These are phyloP conservation scores for Darevskia mixta DNA, from an alignment of 2,797 vertebrate species.

Conservation along the genomic window DNA sequence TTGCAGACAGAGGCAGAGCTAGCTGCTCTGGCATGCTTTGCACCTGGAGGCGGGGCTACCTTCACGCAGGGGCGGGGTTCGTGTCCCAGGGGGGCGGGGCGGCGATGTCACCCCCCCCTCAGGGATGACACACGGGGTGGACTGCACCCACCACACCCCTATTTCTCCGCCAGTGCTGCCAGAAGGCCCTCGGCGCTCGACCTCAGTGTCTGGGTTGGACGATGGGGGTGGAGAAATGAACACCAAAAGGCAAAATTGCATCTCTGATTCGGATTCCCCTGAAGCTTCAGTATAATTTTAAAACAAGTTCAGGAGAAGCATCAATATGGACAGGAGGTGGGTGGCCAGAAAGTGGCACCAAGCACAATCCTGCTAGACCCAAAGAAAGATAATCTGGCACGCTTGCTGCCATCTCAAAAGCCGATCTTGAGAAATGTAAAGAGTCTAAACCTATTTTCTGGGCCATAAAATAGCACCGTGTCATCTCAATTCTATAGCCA, in stretches of 20 bases:
- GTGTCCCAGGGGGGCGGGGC: too few species aligned
- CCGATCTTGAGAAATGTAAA: slow-evolving; percentile 1
- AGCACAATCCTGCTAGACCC: not conserved
- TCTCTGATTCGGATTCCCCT: not conserved
- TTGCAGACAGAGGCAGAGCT: too few species aligned
- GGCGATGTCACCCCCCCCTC: too few species aligned
- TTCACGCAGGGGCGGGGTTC: too few species aligned
- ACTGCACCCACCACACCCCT: too few species aligned
- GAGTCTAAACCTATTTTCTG: not conserved
- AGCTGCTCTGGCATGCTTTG: too few species aligned
- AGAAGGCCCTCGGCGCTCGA: too few species aligned
- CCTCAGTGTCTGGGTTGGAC: too few species aligned
- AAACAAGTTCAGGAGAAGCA: not conserved
- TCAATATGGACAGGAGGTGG: not conserved
- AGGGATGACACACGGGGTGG: too few species aligned
- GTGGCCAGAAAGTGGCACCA: not conserved
- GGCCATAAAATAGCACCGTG: not conserved
- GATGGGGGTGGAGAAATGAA: not conserved
- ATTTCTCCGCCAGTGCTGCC: too few species aligned
- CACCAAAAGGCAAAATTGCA: not conserved
- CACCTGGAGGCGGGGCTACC: too few species aligned
- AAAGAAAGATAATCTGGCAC: not conserved
- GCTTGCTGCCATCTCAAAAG: not conserved
- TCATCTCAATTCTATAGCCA: slow-evolving; percentile 31
- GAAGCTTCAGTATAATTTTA: not conserved